phyloP scores from a whole-genome alignment of 2,797 vertebrate genomes.

The Sternarchorhynchus goeldii region DNA sequence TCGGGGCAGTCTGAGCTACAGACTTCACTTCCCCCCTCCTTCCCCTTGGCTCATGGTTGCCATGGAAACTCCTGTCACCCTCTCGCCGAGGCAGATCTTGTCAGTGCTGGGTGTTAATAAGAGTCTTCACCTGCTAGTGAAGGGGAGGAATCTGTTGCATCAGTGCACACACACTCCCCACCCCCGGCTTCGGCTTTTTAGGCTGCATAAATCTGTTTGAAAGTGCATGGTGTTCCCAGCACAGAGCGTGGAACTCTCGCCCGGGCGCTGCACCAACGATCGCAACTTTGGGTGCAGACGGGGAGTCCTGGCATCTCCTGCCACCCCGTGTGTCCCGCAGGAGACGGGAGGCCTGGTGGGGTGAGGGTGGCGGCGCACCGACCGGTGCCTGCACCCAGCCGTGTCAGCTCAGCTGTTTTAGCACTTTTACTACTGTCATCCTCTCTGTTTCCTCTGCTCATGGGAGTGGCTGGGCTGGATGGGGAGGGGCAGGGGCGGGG shows the following conservation, averaged over 20 bases:
- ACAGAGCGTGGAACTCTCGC: too few species aligned
- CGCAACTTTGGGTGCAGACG: too few species aligned
- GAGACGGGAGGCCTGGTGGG: neutral
- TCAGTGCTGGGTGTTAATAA: conserved; percentile 40
- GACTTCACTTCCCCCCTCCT: conserved; percentile 35
- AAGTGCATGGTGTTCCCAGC: too few species aligned
- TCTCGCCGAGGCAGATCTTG: conserved; percentile 10
- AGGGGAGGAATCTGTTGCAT: conserved; percentile 24
- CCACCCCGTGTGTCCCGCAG: too few species aligned
- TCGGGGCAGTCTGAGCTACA: conserved; percentile 66
- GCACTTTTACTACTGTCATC: too few species aligned
- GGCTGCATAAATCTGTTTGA: neutral
- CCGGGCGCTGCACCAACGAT: too few species aligned
- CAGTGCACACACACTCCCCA: conserved; percentile 5
- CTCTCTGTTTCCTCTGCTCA: neutral
- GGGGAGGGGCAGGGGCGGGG: too few species aligned
- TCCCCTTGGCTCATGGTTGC: conserved; percentile 53
- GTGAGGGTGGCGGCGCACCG: too few species aligned
- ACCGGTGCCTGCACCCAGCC: too few species aligned
- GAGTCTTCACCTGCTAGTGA: conserved; percentile 30
- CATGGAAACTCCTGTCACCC: conserved; percentile 55
- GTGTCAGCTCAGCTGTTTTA: conserved; percentile 17
- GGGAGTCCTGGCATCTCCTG: neutral
- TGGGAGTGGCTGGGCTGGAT: neutral
- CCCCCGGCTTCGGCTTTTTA: neutral